Evolutionary conservation across 2,797 vertebrate genomes (phyloP), one percentile per base, ranked within the genome.

Genomic region (Lacerta bilineata): DNA sequence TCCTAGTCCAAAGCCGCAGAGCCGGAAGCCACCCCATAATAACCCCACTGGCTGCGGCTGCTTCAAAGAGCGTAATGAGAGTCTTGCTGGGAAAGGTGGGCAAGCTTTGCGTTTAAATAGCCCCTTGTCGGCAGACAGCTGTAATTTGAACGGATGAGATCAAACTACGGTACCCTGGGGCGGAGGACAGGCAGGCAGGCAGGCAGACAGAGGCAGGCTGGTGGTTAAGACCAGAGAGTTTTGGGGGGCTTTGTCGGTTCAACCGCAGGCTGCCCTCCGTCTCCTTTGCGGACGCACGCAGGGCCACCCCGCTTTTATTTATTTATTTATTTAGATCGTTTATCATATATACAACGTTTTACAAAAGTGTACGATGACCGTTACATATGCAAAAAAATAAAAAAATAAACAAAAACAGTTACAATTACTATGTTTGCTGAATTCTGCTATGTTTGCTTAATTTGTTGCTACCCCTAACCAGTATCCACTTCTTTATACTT

Each of bases 51-150:
- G 17, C 23, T 0, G 74, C 55, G 92, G 36, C 93, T 93, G 93
- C 91, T 93, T 84, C 90, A 93, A 92, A 1, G 0, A 85, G 27
- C 74, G 69, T 94, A 95, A 95, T 94, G 90, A 95, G 92, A 87
- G 93, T 83, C 1, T 81, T 89, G 87, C 84, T n/a, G 1, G 23
- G 39, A 1, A 39, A 92, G 92, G 90, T 0, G 69, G 91, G 90
- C 76, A 6, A 0, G 0, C 43, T 36, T 89, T 72, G 25, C 3
- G 39, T 33, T 61, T 75, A 93, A 93, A 93, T 90, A 92, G 92
- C 89, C 80, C 84, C 89, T 89, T 91, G 89, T 36, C 86, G 86
- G 78, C 83, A 88, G 85, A 88, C 1, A 3, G 43, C 43, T 91
- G 91, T 90, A 91, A 92, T 90, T 89, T 89, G 84, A 90, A 84